Base-by-base conservation (phyloP, 1,140 invertebrate genomes). In the Eurosta solidaginis region DNA sequence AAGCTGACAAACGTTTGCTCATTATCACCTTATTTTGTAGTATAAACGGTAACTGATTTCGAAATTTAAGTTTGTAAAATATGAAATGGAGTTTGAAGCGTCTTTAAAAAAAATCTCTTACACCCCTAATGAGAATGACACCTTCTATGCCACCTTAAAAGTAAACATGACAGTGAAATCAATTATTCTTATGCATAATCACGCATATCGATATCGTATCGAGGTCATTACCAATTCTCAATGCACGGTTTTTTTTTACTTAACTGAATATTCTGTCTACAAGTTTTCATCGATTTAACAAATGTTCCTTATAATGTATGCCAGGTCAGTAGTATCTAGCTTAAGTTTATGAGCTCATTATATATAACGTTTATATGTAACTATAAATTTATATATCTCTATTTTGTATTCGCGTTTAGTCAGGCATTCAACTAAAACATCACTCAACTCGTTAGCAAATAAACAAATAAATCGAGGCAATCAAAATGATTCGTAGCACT, bases 221-320 rank as follows among this genome's bases (percentile, higher is more conserved):
- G 59, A 68, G 59, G 59, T 42, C 33, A 68, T 68, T 68, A 68
- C 36, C 59, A 17, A 68, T 68, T 68, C 40, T 68, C 33, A 68
- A 68, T 33, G 59, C 59, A 68, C 59, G 59, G n/a, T 68, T 40
- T 20, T 40, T 14, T n/a, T n/a, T n/a, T n/a, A n/a, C n/a, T n/a
- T n/a, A n/a, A 40, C 20, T 25, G 59, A 68, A 68, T 40, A 68
- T 68, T 33, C 33, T 40, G 59, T 68, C 40, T 68, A 68, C 59
- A 68, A 68, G 59, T 33, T 68, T 68, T 42, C 59, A 68, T 68
- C 59, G 59, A 68, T 68, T 68, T 68, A 68, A 68, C 59, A 68
- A 68, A 68, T 68, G 33, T 68, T 22, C 7, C 33, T 9, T 17
- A 68, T 68, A 68, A 68, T 68, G 2, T n/a, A 68, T 68, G 36